Conservation (phyloP, 2,888 invertebrate species). For the Sarcophaga subvicina region DNA sequence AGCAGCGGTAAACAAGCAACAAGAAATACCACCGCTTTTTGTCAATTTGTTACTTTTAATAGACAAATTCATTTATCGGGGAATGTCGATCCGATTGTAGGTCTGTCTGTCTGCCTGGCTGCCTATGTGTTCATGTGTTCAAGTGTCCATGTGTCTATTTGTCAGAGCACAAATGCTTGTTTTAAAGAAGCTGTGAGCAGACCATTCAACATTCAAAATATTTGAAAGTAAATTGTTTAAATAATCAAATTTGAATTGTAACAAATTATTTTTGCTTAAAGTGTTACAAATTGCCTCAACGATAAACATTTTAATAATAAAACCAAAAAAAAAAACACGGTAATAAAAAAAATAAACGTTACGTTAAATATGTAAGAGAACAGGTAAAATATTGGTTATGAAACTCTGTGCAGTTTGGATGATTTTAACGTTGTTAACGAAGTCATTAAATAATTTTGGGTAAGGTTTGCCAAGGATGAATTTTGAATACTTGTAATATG, state of each 20-base stretch:
- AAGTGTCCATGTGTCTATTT: background rate
- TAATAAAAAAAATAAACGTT: no score
- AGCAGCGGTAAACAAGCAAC: background rate
- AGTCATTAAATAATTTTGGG: no score
- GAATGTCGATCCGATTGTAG: background rate
- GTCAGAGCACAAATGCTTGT: background rate
- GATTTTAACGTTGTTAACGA: no score
- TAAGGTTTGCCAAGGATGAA: no score
- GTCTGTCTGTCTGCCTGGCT: background rate
- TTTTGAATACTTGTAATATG: no score
- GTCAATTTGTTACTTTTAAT: conserved; percentile 4
- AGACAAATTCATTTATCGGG: conserved; percentile 15
- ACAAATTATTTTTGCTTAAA: conserved; percentile 32
- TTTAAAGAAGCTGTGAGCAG: background rate
- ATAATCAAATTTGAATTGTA: conserved; percentile 26
- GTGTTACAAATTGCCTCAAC: conserved; percentile 14
- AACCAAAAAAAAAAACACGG: no score
- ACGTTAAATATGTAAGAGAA: no score
- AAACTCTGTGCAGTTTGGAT: no score
- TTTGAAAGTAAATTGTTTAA: conserved; percentile 31
- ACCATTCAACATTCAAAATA: background rate
- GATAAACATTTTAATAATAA: background rate
- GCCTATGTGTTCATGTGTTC: background rate
- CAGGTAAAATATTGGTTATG: no score
- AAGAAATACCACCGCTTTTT: background rate